Percentiles rank a stretch among this genome's conserved stretches.
Conservation (phyloP, 2,888 invertebrate genomes). For the Terebella lapidaria region DNA sequence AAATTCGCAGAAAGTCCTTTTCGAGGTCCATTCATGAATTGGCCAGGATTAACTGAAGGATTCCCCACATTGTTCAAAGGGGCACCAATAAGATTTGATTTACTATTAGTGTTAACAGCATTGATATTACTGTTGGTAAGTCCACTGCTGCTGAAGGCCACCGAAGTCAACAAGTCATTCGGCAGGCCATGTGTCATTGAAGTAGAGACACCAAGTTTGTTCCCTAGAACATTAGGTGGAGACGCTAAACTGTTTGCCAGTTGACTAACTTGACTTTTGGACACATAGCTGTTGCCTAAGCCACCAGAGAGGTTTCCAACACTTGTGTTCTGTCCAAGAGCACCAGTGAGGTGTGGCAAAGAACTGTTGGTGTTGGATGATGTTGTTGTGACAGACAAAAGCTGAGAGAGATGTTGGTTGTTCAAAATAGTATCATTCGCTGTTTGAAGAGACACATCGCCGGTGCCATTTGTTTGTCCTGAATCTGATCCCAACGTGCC, state of each 20-base stretch:
- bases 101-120: neutral
- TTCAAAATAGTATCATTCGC: too few species aligned
- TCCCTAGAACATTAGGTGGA: conserved; percentile 1
- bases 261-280: neutral
- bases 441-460: neutral
- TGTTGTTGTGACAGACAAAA: neutral
- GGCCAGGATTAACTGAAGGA: neutral
- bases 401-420: neutral
- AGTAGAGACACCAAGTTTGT: neutral
- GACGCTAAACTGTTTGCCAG: neutral
- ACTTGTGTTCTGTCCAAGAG: neutral
- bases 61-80: neutral
- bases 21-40: neutral
- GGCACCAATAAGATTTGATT: neutral
- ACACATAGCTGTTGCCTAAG: neutral
- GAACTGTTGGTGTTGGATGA: neutral
- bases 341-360: neutral
- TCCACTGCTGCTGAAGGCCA: neutral
- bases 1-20: neutral
- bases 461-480: neutral
- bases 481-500: neutral
- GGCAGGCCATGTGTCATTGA: neutral
- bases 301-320: neutral
- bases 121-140: neutral
- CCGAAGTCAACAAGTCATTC: neutral